Evolutionary conservation across 2,888 invertebrate genomes (phyloP).

Genomic region (Cryptophagus acutangulus): DNA sequence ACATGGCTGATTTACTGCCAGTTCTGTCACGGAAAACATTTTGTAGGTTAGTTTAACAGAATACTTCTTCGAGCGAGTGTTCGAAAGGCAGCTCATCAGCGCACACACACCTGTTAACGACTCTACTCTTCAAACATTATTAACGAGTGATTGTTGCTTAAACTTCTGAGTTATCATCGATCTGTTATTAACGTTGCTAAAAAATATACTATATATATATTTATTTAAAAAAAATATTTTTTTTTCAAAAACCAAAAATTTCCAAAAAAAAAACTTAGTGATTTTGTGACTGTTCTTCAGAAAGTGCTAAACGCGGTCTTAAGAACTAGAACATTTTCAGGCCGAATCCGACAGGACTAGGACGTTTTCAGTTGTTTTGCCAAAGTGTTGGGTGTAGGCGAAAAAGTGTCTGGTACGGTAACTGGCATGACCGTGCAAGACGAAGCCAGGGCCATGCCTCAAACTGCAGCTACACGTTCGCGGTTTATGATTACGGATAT

Average conservation of each 20-base stretch:
- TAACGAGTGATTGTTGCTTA: too few species aligned
- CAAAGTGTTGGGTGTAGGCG: constrained; percentile 47
- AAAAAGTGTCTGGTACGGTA: constrained; percentile 43
- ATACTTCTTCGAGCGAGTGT: constrained; percentile 38
- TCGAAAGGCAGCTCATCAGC: constrained; percentile 16
- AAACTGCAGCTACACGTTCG: constrained; percentile 59
- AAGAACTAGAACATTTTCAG: not conserved
- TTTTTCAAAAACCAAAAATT: too few species aligned
- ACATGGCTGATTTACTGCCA: constrained; percentile 49
- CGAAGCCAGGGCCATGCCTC: constrained; percentile 47
- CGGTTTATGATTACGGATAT: constrained; percentile 90
- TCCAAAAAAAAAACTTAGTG: not conserved
- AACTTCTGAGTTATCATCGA: too few species aligned
- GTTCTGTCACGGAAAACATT: constrained; percentile 26
- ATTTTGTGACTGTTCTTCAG: not conserved
- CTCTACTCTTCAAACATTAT: constrained; percentile 9
- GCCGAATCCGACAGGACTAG: too few species aligned
- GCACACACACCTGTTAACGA: constrained; percentile 27
- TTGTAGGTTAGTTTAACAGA: constrained; percentile 43
- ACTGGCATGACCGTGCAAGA: constrained; percentile 51
- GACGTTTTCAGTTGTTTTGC: too few species aligned
- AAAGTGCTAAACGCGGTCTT: not conserved
- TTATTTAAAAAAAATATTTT: too few species aligned
- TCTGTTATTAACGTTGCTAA: too few species aligned
- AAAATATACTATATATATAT: too few species aligned